Conservation (phyloP, 2,888 invertebrate genomes). For the Syrphus vitripennis region DNA sequence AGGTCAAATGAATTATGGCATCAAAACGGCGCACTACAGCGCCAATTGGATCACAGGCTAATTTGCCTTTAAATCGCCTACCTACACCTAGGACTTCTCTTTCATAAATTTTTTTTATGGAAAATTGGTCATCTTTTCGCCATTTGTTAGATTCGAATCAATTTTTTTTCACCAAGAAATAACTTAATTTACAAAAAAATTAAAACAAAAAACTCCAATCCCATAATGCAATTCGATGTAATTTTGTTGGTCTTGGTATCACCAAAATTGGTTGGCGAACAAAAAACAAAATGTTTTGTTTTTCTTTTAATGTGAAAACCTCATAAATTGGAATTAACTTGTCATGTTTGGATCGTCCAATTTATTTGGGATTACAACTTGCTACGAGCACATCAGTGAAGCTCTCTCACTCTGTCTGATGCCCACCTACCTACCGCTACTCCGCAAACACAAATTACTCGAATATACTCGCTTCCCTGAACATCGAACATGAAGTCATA, state of each 20-base stretch:
- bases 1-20: too few relatives aligned
- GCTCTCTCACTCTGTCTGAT: neutral
- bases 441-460: neutral
- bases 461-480: constrained; percentile 24
- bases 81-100: too few relatives aligned
- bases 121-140: too few relatives aligned
- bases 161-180: neutral
- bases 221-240: neutral
- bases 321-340: constrained; percentile 68
- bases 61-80: too few relatives aligned
- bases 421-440: neutral
- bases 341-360: constrained; percentile 64
- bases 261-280: neutral
- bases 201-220: neutral
- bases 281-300: neutral
- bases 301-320: constrained; percentile 16
- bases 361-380: constrained; percentile 68
- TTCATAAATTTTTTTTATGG: too few relatives aligned
- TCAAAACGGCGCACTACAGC: too few relatives aligned
- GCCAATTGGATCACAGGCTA: too few relatives aligned
- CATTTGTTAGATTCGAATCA: too few relatives aligned
- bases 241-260: neutral
- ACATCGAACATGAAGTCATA: constrained; percentile 40
- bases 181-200: neutral
- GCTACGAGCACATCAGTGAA: constrained; percentile 33